Conservation (phyloP, 2,888 invertebrate genomes). For the Sphaeridia pumilis region DNA sequence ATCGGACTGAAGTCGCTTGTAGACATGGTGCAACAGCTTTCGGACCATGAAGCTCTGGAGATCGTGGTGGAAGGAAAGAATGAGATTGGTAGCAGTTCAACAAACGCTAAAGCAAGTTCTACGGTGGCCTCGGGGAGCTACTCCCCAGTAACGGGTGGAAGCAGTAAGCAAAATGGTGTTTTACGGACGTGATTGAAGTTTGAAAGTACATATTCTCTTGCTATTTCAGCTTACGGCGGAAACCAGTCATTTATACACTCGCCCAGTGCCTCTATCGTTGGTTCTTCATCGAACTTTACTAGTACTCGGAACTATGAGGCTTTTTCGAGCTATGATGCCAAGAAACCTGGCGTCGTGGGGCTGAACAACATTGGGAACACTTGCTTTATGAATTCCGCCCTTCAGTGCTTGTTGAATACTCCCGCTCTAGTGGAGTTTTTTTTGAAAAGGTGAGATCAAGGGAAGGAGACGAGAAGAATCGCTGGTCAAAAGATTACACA, state of each 20-base stretch:
- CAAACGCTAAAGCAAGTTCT: no score
- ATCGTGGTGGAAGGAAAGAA: no score
- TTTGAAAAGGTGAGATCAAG: slow-evolving; percentile 37
- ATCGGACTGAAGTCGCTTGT: no score
- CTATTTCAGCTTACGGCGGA: slow-evolving; percentile 28
- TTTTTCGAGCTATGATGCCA: slow-evolving; percentile 6
- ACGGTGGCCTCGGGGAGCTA: no score
- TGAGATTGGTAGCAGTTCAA: no score
- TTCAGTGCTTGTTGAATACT: slow-evolving; percentile 48
- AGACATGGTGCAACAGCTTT: no score
- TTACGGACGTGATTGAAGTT: no score
- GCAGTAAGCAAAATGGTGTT: no score
- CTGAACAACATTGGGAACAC: slow-evolving; percentile 48
- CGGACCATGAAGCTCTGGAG: no score
- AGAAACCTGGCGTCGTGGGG: slow-evolving; percentile 43
- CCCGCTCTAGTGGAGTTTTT: slow-evolving; percentile 47
- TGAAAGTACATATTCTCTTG: neutral
- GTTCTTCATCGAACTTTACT: neutral
- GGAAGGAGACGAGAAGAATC: no score
- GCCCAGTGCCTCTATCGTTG: slow-evolving; percentile 5
- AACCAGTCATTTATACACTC: slow-evolving; percentile 27
- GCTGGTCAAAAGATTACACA: no score
- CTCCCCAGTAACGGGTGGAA: no score
- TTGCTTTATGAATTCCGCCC: slow-evolving; percentile 49
- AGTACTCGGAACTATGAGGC: neutral